Evolutionary conservation across 1,140 invertebrate species (phyloP), one percentile per base, ranked within the genome.

Genomic region (Meteorus sp.): DNA sequence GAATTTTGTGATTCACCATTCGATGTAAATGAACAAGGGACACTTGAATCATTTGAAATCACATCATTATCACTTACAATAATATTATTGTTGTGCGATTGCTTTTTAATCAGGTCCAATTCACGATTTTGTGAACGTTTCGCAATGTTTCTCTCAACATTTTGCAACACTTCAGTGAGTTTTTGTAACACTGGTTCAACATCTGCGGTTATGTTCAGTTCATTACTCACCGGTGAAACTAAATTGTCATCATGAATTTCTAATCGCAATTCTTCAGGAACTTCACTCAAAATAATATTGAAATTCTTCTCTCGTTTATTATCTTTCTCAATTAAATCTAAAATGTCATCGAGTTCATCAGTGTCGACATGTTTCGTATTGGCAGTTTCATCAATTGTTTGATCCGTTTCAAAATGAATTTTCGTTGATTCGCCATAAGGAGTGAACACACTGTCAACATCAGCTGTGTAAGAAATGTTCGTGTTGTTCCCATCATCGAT

Each of bases 361-460:
- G 60, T 57, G 17, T 13, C 41, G 8, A n/a, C 17, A 19, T 19
- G 37, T 2, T 54, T 4, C n/a, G 5, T 5, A 23, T 41, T 15
- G 13, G 22, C 5, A 4, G 19, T 27, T n/a, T 3, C 31, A 35
- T 57, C 56, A 7, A 29, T 13, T 22, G 60, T n/a, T n/a, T n/a
- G n/a, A n/a, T n/a, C 19, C 1, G 52, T 56, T 1, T 71, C 56
- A 23, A 63, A 59, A 11, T 67, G 62, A 7, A 71, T 61, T 56
- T 67, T 70, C 0, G 65, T 69, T 11, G 73, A 76, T 64, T 76
- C 71, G 2, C 61, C 60, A 50, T 63, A 61, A 0, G 73, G 69
- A 58, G 75, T 35, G 61, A 76, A 71, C 15, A 55, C 52, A 1
- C 63, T 68, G 13, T 69, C 64, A 8, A 69, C 48, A 20, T 64